These are phyloP conservation scores for Sesia apiformis DNA, from an alignment of 2,888 invertebrate species.

Conservation along the genomic window DNA sequence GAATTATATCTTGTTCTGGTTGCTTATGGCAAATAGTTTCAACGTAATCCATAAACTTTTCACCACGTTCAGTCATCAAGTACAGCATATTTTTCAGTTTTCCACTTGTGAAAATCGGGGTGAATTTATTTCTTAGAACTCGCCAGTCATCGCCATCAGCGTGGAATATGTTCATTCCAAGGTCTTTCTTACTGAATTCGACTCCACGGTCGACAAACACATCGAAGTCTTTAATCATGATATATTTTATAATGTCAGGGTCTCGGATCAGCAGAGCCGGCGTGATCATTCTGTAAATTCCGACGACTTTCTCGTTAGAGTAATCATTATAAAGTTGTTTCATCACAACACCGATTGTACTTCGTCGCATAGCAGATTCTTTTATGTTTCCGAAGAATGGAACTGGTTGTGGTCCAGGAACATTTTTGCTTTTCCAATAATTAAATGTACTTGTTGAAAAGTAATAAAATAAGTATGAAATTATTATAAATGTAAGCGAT, in stretches of 20 bases:
- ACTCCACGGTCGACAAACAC: constrained; percentile 4
- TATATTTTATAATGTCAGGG: constrained; percentile 2
- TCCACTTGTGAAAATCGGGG: constrained; percentile 8
- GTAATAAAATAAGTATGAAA: constrained; percentile 2
- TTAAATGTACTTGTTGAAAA: constrained; percentile 16
- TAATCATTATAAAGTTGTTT: constrained; percentile 15
- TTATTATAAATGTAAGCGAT: not conserved
- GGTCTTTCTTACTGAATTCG: constrained; percentile 2
- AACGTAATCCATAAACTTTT: not conserved
- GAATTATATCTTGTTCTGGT: not conserved
- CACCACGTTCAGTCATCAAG: constrained; percentile 1
- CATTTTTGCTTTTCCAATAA: constrained; percentile 18
- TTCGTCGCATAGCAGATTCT: constrained; percentile 10
- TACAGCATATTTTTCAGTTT: constrained; percentile 10
- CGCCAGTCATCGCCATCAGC: constrained; percentile 7
- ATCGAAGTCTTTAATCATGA: constrained; percentile 5
- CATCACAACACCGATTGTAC: constrained; percentile 11
- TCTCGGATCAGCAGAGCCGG: constrained; percentile 13
- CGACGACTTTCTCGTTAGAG: constrained; percentile 21
- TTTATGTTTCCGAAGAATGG: constrained; percentile 19
- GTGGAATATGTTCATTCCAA: constrained; percentile 4
- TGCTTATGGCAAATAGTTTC: not conserved
- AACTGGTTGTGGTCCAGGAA: constrained; percentile 16
- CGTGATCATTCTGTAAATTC: constrained; percentile 13
- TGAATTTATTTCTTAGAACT: constrained; percentile 6